Conservation (phyloP, 2,888 invertebrate genomes). For the Fragum sueziense region DNA sequence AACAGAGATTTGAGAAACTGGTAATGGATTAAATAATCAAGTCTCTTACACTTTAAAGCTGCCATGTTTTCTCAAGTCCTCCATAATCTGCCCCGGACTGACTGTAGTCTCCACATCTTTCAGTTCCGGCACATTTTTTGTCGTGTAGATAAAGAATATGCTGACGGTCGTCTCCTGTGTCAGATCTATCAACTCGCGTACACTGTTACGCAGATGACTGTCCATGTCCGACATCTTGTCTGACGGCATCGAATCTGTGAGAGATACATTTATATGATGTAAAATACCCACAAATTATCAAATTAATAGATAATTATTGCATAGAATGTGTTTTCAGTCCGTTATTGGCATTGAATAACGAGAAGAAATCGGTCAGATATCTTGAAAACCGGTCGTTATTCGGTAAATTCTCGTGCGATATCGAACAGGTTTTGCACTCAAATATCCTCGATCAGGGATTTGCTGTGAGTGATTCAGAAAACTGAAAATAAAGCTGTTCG, state of each 20-base stretch:
- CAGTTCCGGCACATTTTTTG: conserved; percentile 68
- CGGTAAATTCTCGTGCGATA: too few relatives aligned
- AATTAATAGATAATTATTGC: too few relatives aligned
- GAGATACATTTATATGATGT: too few relatives aligned
- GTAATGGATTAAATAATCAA: not conserved
- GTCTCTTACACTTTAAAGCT: conserved; percentile 75
- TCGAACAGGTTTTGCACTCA: too few relatives aligned
- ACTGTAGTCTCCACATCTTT: conserved; percentile 63
- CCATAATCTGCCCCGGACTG: conserved; percentile 69
- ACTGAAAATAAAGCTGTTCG: too few relatives aligned
- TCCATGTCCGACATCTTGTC: conserved; percentile 78
- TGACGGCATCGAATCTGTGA: conserved; percentile 78
- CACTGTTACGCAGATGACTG: conserved; percentile 76
- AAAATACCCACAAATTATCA: too few relatives aligned
- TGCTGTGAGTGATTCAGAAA: too few relatives aligned
- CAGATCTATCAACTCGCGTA: conserved; percentile 73
- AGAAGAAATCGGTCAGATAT: too few relatives aligned
- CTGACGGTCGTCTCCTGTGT: conserved; percentile 67
- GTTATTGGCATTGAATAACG: too few relatives aligned
- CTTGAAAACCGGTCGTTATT: too few relatives aligned
- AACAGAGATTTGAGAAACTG: not conserved
- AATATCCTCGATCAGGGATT: too few relatives aligned
- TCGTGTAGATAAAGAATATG: conserved; percentile 73
- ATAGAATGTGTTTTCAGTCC: too few relatives aligned
- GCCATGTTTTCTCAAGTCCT: conserved; percentile 69